Evolutionary conservation across 2,113 vertebrate genomes (phyloP).

Genomic region (Camelus dromedarius): DNA sequence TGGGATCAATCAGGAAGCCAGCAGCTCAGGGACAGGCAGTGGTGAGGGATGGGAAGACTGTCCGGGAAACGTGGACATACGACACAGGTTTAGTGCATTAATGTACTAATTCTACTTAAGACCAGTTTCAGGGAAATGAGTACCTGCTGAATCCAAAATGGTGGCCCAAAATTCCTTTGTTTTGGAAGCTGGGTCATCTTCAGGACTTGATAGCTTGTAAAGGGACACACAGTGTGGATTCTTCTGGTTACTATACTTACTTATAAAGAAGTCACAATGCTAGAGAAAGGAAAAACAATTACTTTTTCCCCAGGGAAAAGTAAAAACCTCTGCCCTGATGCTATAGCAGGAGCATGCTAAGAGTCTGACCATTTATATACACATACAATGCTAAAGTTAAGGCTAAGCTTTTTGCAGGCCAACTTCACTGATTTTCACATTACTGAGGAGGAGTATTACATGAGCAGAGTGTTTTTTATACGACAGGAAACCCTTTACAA

Average conservation of each 20-base stretch:
- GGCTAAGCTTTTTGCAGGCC: not conserved
- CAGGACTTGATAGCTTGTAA: constrained; percentile 87
- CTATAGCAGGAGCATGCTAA: not conserved
- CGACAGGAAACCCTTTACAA: constrained; percentile 41
- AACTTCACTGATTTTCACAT: constrained; percentile 23
- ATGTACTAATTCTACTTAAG: not conserved
- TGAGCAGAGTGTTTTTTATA: not conserved
- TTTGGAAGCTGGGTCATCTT: constrained; percentile 84
- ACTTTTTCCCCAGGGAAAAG: constrained; percentile 22
- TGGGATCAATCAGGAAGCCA: not conserved
- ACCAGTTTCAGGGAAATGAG: not conserved
- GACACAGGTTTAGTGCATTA: not conserved
- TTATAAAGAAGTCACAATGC: constrained; percentile 92
- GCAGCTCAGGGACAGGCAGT: not conserved
- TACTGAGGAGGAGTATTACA: constrained; percentile 4
- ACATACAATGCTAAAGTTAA: not conserved
- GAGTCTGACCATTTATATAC: not conserved
- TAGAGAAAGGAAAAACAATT: constrained; percentile 77
- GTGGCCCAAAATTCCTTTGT: constrained; percentile 91
- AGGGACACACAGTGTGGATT: constrained; percentile 90
- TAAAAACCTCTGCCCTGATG: not conserved
- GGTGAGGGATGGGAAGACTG: not conserved
- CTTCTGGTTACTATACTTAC: constrained; percentile 91
- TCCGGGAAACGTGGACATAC: not conserved
- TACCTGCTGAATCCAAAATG: constrained; percentile 92